These are phyloP conservation scores for Polyergus mexicanus DNA, from an alignment of 1,140 invertebrate species.

Conservation along the genomic window DNA sequence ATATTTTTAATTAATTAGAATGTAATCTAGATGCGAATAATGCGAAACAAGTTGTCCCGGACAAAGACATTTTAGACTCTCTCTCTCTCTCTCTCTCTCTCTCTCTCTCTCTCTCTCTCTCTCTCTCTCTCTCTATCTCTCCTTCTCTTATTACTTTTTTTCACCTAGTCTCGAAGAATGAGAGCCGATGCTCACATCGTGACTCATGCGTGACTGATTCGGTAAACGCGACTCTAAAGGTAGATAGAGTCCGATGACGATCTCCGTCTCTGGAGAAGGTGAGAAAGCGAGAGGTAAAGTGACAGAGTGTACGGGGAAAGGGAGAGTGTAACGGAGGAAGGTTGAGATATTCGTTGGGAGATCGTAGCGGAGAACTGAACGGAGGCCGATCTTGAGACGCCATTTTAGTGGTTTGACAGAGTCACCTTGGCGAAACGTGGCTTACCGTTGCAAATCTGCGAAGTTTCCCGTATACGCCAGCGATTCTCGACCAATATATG, in stretches of 20 bases:
- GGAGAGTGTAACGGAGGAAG: constrained; percentile 41
- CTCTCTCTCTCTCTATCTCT: not conserved
- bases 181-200: constrained; percentile 67
- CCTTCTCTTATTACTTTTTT: not conserved
- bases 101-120: not conserved
- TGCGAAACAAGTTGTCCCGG: not conserved
- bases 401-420: constrained; percentile 68
- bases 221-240: constrained; percentile 61
- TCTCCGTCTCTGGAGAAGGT: constrained; percentile 45
- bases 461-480: not conserved
- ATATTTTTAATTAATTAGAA: not conserved
- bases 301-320: constrained; percentile 55
- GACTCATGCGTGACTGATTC: constrained; percentile 79
- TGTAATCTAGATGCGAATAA: not conserved
- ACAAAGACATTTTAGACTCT: not conserved
- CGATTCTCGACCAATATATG: too few relatives aligned
- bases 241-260: constrained; percentile 45
- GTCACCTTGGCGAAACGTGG: constrained; percentile 67
- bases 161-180: constrained; percentile 44
- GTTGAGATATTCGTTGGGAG: constrained; percentile 57
- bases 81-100: not conserved
- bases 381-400: constrained; percentile 66
- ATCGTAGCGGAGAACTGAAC: constrained; percentile 38
- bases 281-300: constrained; percentile 54
- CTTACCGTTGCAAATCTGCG: constrained; percentile 67